Evolutionary conservation across 1,140 invertebrate genomes (phyloP).

Genomic region (Phenacoccus solenopsis): DNA sequence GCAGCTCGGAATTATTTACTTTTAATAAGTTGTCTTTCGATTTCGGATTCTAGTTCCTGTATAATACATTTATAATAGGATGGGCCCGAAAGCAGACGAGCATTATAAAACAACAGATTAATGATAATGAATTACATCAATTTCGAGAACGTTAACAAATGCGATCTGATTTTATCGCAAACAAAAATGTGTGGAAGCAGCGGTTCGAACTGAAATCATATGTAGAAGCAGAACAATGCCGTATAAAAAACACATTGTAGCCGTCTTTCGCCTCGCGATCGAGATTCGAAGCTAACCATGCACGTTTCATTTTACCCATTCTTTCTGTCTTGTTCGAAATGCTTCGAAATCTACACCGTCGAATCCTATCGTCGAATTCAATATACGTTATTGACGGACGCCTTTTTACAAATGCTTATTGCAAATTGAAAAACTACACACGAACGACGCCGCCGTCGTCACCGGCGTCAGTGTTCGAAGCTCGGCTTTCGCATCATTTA

Average conservation of each 20-base stretch:
- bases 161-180: neutral
- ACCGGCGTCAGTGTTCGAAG: too few relatives aligned
- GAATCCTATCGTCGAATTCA: too few relatives aligned
- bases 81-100: neutral
- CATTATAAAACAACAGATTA: slow-evolving; percentile 3
- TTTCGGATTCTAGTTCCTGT: neutral
- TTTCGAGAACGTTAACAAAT: neutral
- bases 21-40: neutral
- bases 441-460: too few relatives aligned
- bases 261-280: neutral
- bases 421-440: too few relatives aligned
- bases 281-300: neutral
- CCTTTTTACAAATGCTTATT: too few relatives aligned
- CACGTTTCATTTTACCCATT: neutral
- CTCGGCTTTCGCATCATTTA: too few relatives aligned
- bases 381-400: too few relatives aligned
- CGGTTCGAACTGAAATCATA: neutral
- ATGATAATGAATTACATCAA: slow-evolving; percentile 3
- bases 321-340: too few relatives aligned
- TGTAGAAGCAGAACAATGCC: neutral
- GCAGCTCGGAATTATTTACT: neutral
- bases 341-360: too few relatives aligned
- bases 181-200: neutral
- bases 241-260: neutral
- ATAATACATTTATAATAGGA: neutral